These are phyloP conservation scores for Cephalopterus ornatus DNA, from an alignment of 2,113 vertebrate species.

Conservation along the genomic window DNA sequence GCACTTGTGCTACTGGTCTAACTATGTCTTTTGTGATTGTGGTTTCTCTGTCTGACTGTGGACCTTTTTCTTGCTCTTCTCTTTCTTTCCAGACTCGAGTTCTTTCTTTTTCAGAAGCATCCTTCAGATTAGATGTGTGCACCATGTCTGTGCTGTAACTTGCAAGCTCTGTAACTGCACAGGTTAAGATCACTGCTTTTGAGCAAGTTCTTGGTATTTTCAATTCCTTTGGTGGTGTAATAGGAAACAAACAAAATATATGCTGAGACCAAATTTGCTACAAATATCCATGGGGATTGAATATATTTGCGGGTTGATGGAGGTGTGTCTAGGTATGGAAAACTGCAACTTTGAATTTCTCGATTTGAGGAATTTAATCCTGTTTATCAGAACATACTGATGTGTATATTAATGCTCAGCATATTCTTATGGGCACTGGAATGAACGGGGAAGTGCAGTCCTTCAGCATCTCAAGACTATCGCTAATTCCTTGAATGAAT, in stretches of 20 bases:
- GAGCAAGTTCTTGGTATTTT: background rate
- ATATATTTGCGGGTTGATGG: background rate
- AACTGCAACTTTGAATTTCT: background rate
- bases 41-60: background rate
- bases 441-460: background rate
- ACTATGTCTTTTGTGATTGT: background rate
- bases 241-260: background rate
- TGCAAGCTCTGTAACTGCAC: background rate
- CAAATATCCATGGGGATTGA: background rate
- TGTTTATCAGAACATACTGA: accelerated
- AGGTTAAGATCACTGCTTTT: background rate
- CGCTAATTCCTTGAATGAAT: background rate
- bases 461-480: background rate
- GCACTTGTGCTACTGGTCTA: background rate
- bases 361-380: background rate
- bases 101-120: background rate
- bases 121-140: background rate
- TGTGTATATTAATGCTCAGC: background rate
- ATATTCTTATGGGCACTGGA: background rate
- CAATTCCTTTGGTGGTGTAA: background rate
- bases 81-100: background rate
- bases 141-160: background rate
- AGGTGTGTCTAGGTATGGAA: background rate
- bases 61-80: background rate
- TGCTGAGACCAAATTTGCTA: background rate